Conservation (phyloP, 2,888 invertebrate species). For the Notodonta ziczac region DNA sequence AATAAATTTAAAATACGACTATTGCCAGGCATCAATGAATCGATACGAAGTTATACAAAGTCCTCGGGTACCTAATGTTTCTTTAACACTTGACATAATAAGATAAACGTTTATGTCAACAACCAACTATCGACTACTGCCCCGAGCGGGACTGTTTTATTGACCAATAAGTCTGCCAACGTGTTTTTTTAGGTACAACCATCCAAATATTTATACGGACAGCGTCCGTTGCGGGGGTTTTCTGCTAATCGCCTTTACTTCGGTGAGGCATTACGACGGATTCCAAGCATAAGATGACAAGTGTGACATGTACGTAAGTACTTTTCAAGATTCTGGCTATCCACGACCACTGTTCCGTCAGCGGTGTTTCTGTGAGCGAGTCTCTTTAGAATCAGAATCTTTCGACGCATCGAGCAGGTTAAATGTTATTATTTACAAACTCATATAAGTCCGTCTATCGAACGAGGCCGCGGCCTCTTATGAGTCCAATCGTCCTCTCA, state of each 20-base stretch:
- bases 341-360: too few species aligned
- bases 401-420: too few species aligned
- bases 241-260: not conserved
- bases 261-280: not conserved
- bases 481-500: not conserved
- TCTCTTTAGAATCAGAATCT: too few species aligned
- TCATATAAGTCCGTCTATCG: too few species aligned
- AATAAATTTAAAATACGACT: slow-evolving; percentile 5
- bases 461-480: too few species aligned
- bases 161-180: slow-evolving; percentile 6
- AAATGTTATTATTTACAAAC: too few species aligned
- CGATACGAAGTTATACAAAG: slow-evolving; percentile 7
- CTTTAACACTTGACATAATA: slow-evolving; percentile 21
- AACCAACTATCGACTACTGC: not conserved
- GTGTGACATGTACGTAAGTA: too few species aligned
- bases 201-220: not conserved
- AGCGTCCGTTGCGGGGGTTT: not conserved
- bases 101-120: slow-evolving; percentile 19
- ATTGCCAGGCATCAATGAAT: slow-evolving; percentile 8
- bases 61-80: slow-evolving; percentile 12
- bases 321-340: too few species aligned
- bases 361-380: too few species aligned
- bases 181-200: not conserved
- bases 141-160: slow-evolving; percentile 1
- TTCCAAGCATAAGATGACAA: too few species aligned